Evolutionary conservation across 2,797 vertebrate species (phyloP).

Genomic region (Erethizon dorsatum): DNA sequence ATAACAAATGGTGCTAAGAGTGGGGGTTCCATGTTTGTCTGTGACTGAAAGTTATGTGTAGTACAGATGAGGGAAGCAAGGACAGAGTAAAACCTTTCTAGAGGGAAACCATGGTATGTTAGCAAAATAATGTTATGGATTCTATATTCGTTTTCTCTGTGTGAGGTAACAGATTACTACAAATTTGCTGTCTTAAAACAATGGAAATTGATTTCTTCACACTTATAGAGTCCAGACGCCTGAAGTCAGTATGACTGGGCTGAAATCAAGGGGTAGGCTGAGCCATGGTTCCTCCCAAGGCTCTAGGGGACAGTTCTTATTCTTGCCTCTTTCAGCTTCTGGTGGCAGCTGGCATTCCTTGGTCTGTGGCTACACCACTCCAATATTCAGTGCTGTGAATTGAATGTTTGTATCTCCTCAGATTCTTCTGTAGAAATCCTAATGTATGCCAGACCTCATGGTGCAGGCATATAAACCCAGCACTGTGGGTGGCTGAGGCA

Average conservation of each 20-base stretch:
- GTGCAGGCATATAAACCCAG: not conserved
- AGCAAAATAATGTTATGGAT: slow-evolving; percentile 19
- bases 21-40: not conserved
- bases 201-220: not conserved
- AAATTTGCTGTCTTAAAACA: slow-evolving; percentile 43
- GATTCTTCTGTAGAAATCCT: not conserved
- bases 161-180: slow-evolving; percentile 48
- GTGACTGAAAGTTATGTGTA: too few species aligned
- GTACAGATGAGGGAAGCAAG: not conserved
- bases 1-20: not conserved
- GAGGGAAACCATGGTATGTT: not conserved
- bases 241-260: not conserved
- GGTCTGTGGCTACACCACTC: not conserved
- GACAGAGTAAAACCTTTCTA: not conserved
- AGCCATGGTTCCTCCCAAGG: not conserved
- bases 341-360: not conserved
- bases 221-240: not conserved
- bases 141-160: slow-evolving; percentile 14
- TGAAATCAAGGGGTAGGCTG: not conserved
- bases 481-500: not conserved
- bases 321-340: not conserved
- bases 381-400: not conserved
- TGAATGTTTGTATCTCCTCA: not conserved
- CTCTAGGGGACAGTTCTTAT: not conserved
- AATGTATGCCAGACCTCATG: not conserved